Evolutionary conservation across 2,888 invertebrate species (phyloP).

Genomic region (Lasioglossum morio): DNA sequence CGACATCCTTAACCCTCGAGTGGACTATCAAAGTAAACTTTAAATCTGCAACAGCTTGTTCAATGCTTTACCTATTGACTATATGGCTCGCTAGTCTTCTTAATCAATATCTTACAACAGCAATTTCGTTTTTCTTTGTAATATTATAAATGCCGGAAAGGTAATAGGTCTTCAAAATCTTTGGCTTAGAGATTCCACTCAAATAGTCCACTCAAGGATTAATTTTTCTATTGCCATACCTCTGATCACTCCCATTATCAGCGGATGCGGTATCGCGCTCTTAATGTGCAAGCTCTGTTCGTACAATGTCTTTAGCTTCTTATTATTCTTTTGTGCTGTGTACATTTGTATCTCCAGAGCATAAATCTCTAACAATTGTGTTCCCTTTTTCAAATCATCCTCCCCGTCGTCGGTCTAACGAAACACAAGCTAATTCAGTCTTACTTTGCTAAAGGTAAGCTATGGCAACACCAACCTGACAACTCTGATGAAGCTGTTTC

Average conservation of each 20-base stretch:
- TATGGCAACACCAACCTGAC: slow-evolving; percentile 88
- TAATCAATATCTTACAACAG: not conserved
- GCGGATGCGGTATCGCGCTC: slow-evolving; percentile 99
- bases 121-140: not conserved
- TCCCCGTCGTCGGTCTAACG: slow-evolving; percentile 97
- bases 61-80: not conserved
- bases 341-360: slow-evolving; percentile 99
- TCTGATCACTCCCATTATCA: slow-evolving; percentile 99
- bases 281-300: slow-evolving; percentile 99
- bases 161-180: not conserved
- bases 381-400: slow-evolving; percentile 98
- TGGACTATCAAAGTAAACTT: not conserved
- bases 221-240: slow-evolving; percentile 85
- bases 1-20: not conserved
- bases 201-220: not conserved
- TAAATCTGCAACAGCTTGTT: not conserved
- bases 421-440: not conserved
- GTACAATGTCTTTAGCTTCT: slow-evolving; percentile 97
- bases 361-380: slow-evolving; percentile 98
- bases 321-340: slow-evolving; percentile 99
- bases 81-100: not conserved
- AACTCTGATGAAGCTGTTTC: slow-evolving; percentile 98
- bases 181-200: not conserved
- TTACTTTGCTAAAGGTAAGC: not conserved
- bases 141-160: not conserved